Evolutionary conservation across 2,888 invertebrate genomes (phyloP), one percentile per base, ranked within the genome.

Genomic region (Lithosia quadra): DNA sequence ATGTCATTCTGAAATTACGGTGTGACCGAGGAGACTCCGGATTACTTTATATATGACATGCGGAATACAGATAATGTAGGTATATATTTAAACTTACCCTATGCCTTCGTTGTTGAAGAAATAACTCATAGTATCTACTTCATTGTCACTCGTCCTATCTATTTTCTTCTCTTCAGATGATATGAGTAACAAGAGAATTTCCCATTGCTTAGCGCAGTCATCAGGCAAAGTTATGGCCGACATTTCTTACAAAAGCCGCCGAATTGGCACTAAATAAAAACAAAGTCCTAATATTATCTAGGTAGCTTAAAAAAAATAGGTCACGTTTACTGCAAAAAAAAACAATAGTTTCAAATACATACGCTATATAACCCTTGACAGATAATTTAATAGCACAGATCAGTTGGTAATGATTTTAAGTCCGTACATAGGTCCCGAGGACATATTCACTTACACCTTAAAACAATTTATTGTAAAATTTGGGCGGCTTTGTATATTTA

Each of bases 91-190:
- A 28, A 34, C 22, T 22, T 73, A 93, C 94, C 89, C 87, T 43
- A 94, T 86, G 65, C 92, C 93, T 76, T 90, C 88, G 70, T 92
- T 91, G n/a, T 86, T 89, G 68, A 84, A 86, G 77, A 93, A 92
- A 78, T 94, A 93, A 60, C 77, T 87, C 89, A 94, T 92, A 0
- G 93, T 93, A 33, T 93, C 93, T 13, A 92, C 82, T 74, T 93
- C 93, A 68, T 80, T 87, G 55, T 93, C 93, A 61, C 77, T 84
- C 9, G 90, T 92, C 39, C 92, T 85, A 80, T 93, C 91, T 69
- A 92, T 92, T 75, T 92, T 94, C 81, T 91, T 94, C 72, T 94
- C 94, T 73, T 95, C 94, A 11, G 92, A 91, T 24, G 93, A 70
- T 49, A 70, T 70, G 0, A 70, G 33, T 2, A 70, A 36, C 43